Evolutionary conservation across 2,888 invertebrate species (phyloP), one percentile per base, ranked within the genome.

Genomic region (Leucoma salicis): DNA sequence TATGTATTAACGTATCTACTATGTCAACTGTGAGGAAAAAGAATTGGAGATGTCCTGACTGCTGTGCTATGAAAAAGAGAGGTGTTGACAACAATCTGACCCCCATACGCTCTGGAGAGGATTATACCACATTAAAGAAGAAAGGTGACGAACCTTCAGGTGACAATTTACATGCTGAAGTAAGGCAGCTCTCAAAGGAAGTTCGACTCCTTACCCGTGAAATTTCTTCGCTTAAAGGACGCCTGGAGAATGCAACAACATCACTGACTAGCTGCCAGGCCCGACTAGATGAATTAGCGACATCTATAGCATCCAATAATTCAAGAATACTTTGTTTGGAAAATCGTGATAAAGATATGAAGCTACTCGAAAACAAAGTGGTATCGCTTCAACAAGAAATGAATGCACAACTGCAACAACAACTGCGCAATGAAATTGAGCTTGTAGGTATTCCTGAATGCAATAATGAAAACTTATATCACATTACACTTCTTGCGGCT

Each of bases 371-470:
- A 11, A 13, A 11, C 6, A 35, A 28, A 13, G 42, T 52, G 1
- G 18, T 12, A 6, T 18, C 24, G 2, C 41, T 52, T 1, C 28
- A 54, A 36, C 34, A 39, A 6, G 42, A 53, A 14, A 6, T 53
- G 5, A 47, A 41, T n/a, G 14, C 32, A 10, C 49, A 53, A 31
- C 40, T 45, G 5, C 55, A 54, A 24, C 29, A 29, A 1, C 35
- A 35, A 2, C 14, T 57, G 12, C 33, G 45, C 4, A 62, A 57
- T 28, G 53, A 58, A 21, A 1, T 58, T 1, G 52, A 62, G 29
- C 36, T 61, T 10, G 10, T 31, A 1, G 61, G 55, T 2, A 24
- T 62, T 6, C 41, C 42, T 0, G 58, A 62, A 13, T 8, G 34
- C 1, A 24, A 36, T 0, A 44, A 39, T 32, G 61, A 61, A 40